phyloP scores from a whole-genome alignment of 2,888 invertebrate genomes.

The Encarsia formosa region DNA sequence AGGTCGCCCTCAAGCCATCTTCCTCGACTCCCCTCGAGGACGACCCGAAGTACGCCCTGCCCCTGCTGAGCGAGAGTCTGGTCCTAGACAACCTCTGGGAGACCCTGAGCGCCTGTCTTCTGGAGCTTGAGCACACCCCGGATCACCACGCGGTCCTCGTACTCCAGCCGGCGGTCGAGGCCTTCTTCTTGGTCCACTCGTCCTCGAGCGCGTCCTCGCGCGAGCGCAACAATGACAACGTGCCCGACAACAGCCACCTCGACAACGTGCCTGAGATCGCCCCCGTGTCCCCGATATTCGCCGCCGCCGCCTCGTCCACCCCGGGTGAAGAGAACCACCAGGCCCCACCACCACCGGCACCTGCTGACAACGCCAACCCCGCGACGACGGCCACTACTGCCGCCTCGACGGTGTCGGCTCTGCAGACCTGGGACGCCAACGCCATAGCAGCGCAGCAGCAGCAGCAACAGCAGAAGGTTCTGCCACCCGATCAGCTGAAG shows the following conservation, averaged over 20 bases:
- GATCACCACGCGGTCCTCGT: constrained; percentile 86
- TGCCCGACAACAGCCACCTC: constrained; percentile 33
- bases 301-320: constrained; percentile 38
- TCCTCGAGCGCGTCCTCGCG: constrained; percentile 54
- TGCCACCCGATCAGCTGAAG: constrained; percentile 67
- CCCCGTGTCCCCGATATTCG: constrained; percentile 46
- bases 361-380: background rate
- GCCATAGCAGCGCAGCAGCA: constrained; percentile 34
- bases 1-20: constrained; percentile 27
- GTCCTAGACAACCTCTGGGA: constrained; percentile 72
- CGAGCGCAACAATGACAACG: constrained; percentile 31
- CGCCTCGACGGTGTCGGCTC: constrained; percentile 34
- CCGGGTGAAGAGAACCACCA: constrained; percentile 18
- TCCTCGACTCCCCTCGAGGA: constrained; percentile 32
- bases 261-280: constrained; percentile 46
- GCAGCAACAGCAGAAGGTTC: constrained; percentile 43
- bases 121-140: constrained; percentile 74
- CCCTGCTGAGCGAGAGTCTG: constrained; percentile 67
- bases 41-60: constrained; percentile 47
- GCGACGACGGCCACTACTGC: background rate
- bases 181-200: constrained; percentile 85
- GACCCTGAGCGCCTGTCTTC: constrained; percentile 71
- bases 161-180: constrained; percentile 79
- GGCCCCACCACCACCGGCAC: background rate
- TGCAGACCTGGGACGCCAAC: constrained; percentile 42